Percentiles rank a stretch among this genome's conserved stretches.
Conservation (phyloP, 2,888 invertebrate genomes). For the Synergus japonicus region DNA sequence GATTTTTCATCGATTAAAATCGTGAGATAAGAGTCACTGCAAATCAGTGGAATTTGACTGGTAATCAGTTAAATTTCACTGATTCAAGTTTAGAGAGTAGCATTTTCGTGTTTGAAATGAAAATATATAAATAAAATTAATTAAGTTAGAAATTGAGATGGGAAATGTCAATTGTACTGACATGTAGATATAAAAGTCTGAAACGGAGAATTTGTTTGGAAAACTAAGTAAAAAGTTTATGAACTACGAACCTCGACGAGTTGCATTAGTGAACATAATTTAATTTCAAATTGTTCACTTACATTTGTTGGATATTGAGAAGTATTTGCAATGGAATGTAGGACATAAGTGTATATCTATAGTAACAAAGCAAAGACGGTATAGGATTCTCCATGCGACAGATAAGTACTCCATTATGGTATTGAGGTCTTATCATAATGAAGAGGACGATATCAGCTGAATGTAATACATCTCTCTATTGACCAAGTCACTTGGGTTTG, state of each 20-base stretch:
- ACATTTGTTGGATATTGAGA: constrained; percentile 31
- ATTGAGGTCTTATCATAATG: constrained; percentile 36
- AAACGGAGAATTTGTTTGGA: too few species aligned
- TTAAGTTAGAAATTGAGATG: too few species aligned
- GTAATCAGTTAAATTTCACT: too few species aligned
- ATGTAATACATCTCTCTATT: constrained; percentile 31
- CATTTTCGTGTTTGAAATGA: too few species aligned
- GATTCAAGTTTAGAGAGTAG: too few species aligned
- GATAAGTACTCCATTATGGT: constrained; percentile 29
- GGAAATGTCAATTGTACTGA: too few species aligned
- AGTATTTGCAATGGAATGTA: constrained; percentile 19
- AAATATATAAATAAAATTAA: too few species aligned
- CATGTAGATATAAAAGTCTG: too few species aligned
- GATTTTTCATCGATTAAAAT: too few species aligned
- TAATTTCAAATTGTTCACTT: neutral
- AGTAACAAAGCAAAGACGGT: constrained; percentile 26
- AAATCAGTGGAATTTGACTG: too few species aligned
- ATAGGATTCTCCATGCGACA: constrained; percentile 24
- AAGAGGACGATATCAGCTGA: constrained; percentile 24
- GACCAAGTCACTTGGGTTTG: constrained; percentile 30
- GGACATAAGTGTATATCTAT: constrained; percentile 23
- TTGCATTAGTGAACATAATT: constrained; percentile 7
- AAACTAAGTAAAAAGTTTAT: too few species aligned
- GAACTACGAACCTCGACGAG: neutral
- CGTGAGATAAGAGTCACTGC: too few species aligned